Percentiles rank a stretch among this genome's conserved stretches.
Conservation (phyloP, 2,888 invertebrate species). For the Leucoptera coffeella region DNA sequence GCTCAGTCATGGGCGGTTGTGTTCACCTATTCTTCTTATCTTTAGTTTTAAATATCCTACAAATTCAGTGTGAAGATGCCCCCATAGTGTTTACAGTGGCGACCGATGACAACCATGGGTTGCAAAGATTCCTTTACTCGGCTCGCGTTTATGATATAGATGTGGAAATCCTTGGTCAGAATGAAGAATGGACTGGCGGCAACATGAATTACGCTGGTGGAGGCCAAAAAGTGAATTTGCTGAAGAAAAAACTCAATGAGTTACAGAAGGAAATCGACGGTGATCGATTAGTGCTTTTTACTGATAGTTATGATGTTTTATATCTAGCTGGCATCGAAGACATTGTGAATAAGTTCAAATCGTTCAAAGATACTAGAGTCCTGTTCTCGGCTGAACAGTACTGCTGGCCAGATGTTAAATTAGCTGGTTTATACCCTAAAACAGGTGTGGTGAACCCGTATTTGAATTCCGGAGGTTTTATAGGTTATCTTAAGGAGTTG, state of each 20-base stretch:
- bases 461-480: constrained; percentile 85
- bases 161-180: constrained; percentile 73
- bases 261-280: constrained; percentile 51
- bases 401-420: constrained; percentile 87
- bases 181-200: constrained; percentile 85
- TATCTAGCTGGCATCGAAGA: constrained; percentile 60
- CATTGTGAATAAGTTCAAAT: constrained; percentile 73
- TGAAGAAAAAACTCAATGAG: constrained; percentile 65
- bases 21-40: no score
- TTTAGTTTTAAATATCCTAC: no score
- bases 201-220: constrained; percentile 78
- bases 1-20: no score
- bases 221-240: constrained; percentile 87
- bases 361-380: constrained; percentile 63
- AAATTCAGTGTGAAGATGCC: no score
- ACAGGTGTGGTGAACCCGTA: constrained; percentile 66
- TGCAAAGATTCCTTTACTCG: constrained; percentile 73
- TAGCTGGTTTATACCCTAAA: constrained; percentile 72
- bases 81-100: constrained; percentile 87
- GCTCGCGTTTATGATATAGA: constrained; percentile 63
- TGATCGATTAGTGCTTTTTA: constrained; percentile 73
- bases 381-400: constrained; percentile 90
- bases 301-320: constrained; percentile 87
- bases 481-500: constrained; percentile 76
- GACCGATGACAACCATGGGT: constrained; percentile 90